Evolutionary conservation across 37 sponge, comb jelly and placozoan species (phyloP).

Genomic region (Halichondria panicea): DNA sequence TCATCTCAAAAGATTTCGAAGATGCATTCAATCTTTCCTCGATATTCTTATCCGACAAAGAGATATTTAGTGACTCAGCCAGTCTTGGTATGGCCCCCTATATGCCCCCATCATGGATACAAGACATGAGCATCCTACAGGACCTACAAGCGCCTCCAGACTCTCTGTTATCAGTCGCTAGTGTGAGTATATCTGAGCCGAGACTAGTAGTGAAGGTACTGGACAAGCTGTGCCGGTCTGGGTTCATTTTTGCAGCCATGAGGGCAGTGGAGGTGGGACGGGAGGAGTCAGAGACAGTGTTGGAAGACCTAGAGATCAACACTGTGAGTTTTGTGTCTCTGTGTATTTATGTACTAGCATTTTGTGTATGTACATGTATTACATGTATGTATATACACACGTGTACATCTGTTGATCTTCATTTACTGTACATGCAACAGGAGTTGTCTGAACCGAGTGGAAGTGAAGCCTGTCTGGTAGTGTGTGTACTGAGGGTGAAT

Average conservation of each 20-base stretch:
- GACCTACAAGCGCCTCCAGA: not conserved
- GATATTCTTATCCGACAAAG: constrained; percentile 67
- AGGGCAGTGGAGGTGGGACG: not conserved
- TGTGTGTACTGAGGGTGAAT: constrained; percentile 64
- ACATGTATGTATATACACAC: not conserved
- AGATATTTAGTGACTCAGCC: constrained; percentile 54
- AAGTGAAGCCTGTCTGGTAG: constrained; percentile 4
- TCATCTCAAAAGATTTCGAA: constrained; percentile 12
- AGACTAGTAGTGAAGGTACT: constrained; percentile 39
- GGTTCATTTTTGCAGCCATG: constrained; percentile 51
- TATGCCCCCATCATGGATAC: constrained; percentile 44
- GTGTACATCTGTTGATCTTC: not conserved
- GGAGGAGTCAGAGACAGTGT: not conserved
- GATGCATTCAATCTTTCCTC: constrained; percentile 31
- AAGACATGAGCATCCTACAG: constrained; percentile 32
- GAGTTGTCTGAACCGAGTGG: not conserved
- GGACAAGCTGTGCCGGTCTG: constrained; percentile 40
- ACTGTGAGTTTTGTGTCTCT: no score
- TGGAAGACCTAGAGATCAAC: not conserved
- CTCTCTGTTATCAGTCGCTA: constrained; percentile 33
- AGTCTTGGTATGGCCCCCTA: constrained; percentile 18
- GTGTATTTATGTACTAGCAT: not conserved
- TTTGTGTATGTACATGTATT: not conserved
- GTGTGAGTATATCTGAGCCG: not conserved
- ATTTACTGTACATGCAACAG: no score